Conservation (phyloP, 92 coral and sea anemone genomes). For the Palythoa grandiflora region DNA sequence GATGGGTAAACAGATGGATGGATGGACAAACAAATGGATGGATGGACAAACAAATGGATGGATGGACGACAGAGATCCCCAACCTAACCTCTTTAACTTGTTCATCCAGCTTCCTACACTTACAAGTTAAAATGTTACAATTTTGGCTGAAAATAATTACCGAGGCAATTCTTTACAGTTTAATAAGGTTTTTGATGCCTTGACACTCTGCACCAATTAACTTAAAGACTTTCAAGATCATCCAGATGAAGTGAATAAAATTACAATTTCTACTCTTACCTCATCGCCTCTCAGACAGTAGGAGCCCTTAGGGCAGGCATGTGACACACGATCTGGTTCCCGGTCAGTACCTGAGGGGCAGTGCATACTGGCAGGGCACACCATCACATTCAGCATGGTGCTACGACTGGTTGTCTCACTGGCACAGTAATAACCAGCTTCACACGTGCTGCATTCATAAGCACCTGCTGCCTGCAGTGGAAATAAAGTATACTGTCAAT, state of each 20-base stretch:
- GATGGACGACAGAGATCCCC: too few species aligned
- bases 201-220: too few species aligned
- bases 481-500: background rate
- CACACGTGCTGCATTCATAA: constrained; percentile 80
- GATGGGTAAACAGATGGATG: too few species aligned
- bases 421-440: constrained; percentile 93
- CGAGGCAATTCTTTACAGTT: too few species aligned
- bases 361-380: constrained; percentile 97
- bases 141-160: too few species aligned
- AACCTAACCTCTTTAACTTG: too few species aligned
- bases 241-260: background rate
- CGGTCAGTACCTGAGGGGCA: constrained; percentile 85
- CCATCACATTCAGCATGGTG: constrained; percentile 75
- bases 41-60: too few species aligned
- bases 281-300: constrained; percentile 97
- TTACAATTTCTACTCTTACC: constrained; percentile 55
- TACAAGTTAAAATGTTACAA: too few species aligned
- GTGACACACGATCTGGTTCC: constrained; percentile 88
- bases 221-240: background rate
- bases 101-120: too few species aligned
- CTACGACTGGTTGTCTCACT: constrained; percentile 87
- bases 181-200: too few species aligned
- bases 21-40: too few species aligned
- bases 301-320: constrained; percentile 84
- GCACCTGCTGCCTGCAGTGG: constrained; percentile 86